Conservation (phyloP, 2,888 invertebrate species). For the Thalpophila matura region DNA sequence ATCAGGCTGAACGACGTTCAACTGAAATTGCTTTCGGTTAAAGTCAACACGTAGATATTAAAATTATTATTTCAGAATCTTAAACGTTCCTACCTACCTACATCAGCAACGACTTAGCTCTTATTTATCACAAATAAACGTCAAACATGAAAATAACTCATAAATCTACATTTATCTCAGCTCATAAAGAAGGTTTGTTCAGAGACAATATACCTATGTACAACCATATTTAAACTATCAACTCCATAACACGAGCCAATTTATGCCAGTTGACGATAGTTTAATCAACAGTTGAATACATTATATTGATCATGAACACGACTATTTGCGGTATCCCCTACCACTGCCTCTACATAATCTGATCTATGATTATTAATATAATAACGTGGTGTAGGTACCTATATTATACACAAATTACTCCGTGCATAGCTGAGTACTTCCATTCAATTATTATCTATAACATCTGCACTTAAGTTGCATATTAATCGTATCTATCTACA, state of each 20-base stretch:
- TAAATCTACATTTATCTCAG: slow-evolving; percentile 28
- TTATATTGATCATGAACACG: slow-evolving; percentile 49
- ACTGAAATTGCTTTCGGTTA: no score
- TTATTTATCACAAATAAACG: slow-evolving; percentile 2
- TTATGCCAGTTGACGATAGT: slow-evolving; percentile 38
- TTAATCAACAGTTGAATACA: slow-evolving; percentile 50
- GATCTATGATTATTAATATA: slow-evolving; percentile 43
- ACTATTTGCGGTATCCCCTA: slow-evolving; percentile 26
- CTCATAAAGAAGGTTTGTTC: slow-evolving; percentile 16
- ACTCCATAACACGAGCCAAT: slow-evolving; percentile 20
- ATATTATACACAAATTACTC: slow-evolving; percentile 34
- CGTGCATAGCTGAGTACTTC: slow-evolving; percentile 24
- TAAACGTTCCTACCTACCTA: no score
- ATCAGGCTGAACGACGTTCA: not conserved
- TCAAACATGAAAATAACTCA: slow-evolving; percentile 19
- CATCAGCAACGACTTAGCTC: no score
- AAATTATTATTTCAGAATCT: no score
- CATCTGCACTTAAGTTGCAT: slow-evolving; percentile 52
- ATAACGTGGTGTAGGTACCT: slow-evolving; percentile 29
- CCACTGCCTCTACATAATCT: slow-evolving; percentile 17
- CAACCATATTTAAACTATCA: slow-evolving; percentile 30
- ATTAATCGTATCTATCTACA: slow-evolving; percentile 43
- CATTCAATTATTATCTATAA: slow-evolving; percentile 50
- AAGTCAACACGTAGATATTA: no score
- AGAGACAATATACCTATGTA: slow-evolving; percentile 17